Evolutionary conservation across 1,140 invertebrate species (phyloP).

Genomic region (Magallana gigas): DNA sequence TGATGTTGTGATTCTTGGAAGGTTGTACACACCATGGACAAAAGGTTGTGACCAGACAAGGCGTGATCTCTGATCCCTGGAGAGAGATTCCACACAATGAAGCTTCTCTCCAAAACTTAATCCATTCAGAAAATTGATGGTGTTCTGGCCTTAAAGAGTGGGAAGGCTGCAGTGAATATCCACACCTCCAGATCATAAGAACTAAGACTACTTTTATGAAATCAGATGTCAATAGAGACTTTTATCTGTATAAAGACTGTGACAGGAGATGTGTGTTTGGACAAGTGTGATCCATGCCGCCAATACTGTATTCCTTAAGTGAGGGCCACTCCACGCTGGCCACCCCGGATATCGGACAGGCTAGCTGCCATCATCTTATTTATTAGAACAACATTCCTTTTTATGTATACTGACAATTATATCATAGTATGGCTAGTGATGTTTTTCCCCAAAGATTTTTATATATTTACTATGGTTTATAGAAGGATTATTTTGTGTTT

Average conservation of each 20-base stretch:
- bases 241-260: not conserved
- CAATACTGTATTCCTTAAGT: not conserved
- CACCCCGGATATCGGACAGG: not conserved
- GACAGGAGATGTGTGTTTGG: not conserved
- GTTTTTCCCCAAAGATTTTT: constrained; percentile 16
- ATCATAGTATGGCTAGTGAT: not conserved
- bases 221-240: not conserved
- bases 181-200: too few relatives aligned
- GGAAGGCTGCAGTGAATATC: too few relatives aligned
- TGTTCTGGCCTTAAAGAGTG: too few relatives aligned
- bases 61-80: not conserved
- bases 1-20: constrained; percentile 3
- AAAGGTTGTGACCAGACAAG: constrained; percentile 15
- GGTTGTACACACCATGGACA: not conserved
- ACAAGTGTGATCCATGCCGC: not conserved
- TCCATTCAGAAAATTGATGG: not conserved
- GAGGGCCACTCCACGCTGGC: not conserved
- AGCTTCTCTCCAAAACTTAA: not conserved
- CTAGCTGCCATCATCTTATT: not conserved
- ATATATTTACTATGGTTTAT: not conserved
- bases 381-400: constrained; percentile 34
- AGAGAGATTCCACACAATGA: too few relatives aligned
- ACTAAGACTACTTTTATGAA: not conserved
- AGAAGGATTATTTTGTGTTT: not conserved
- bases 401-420: not conserved